Base-by-base conservation (phyloP, 2,113 vertebrate species). In the Ceyx cyanopectus region DNA sequence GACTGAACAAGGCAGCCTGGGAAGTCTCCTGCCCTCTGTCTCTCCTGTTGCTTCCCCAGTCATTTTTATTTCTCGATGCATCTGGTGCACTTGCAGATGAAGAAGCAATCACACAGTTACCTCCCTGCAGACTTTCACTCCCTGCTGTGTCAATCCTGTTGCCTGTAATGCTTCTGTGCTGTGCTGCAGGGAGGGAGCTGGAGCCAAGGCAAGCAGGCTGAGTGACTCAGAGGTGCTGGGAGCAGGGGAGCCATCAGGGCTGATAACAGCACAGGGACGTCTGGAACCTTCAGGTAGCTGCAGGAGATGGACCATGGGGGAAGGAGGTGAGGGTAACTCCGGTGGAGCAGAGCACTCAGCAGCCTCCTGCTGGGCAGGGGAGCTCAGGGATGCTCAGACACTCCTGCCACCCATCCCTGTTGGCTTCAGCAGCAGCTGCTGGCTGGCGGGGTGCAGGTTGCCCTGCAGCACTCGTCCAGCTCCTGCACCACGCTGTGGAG, bases 271-370 rank as follows among this genome's bases (percentile, higher is more conserved):
- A 22, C 51, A 53, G 37, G 27, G 32, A 48, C 60, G 51, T 67
- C 56, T 81, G 73, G 74, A 70, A 62, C 30, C 7, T 73, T 50
- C 67, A 41, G 23, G 0, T 2, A 50, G 32, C 48, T 85, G 32
- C 0, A 0, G 43, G 78, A 61, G 56, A 32, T 0, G 7, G 4
- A 19, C 24, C 6, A 7, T 0, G 1, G 53, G 29, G 77, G 45
- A 68, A 27, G 27, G 67, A 61, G 53, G 16, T 45, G 32, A 27
- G 37, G 27, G 4, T 27, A 23, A 27, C 21, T 30, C 18, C 0
- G 2, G 32, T 61, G 67, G 43, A 79, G 67, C 8, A 10, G 19
- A 72, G 40, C 1, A 0, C 32, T 12, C 16, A 40, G 19, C 7
- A 2, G 11, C 46, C 30, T 37, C 34, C 48, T 0, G 0, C 0